Percentiles rank a stretch among this genome's conserved stretches.
Evolutionary conservation across 2,888 invertebrate genomes (phyloP).

Genomic region (Dugesia japonica): DNA sequence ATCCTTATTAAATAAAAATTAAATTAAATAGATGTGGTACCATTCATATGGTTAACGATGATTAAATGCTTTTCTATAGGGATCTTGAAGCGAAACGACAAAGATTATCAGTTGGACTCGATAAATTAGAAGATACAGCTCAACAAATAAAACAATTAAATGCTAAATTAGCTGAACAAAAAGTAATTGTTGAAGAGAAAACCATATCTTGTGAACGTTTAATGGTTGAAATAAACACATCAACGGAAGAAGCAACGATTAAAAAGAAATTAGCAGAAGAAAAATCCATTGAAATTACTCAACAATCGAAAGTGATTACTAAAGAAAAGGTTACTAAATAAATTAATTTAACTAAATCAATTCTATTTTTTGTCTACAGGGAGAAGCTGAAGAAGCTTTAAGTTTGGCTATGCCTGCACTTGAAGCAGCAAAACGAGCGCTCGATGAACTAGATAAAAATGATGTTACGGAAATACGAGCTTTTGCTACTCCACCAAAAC

Average conservation of each 20-base stretch:
- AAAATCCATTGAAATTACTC: slow-evolving; percentile 34
- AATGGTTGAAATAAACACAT: slow-evolving; percentile 32
- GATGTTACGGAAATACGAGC: slow-evolving; percentile 36
- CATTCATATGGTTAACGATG: too few species aligned
- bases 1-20: background rate
- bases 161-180: slow-evolving; percentile 33
- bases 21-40: too few species aligned
- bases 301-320: slow-evolving; percentile 31
- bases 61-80: too few species aligned
- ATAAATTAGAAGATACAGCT: slow-evolving; percentile 34
- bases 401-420: slow-evolving; percentile 34
- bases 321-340: slow-evolving; percentile 28
- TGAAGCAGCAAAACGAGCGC: slow-evolving; percentile 34
- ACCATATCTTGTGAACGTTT: slow-evolving; percentile 33
- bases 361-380: too few species aligned
- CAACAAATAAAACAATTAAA: slow-evolving; percentile 33
- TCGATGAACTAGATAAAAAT: slow-evolving; percentile 34
- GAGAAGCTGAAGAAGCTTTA: slow-evolving; percentile 32
- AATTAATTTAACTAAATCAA: too few species aligned
- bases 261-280: slow-evolving; percentile 31
- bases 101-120: slow-evolving; percentile 32
- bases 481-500: slow-evolving; percentile 35
- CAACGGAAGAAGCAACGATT: slow-evolving; percentile 28
- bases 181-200: slow-evolving; percentile 34
- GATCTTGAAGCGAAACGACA: slow-evolving; percentile 28